Evolutionary conservation across 2,113 vertebrate species (phyloP).

Genomic region (Parotia lawesii): DNA sequence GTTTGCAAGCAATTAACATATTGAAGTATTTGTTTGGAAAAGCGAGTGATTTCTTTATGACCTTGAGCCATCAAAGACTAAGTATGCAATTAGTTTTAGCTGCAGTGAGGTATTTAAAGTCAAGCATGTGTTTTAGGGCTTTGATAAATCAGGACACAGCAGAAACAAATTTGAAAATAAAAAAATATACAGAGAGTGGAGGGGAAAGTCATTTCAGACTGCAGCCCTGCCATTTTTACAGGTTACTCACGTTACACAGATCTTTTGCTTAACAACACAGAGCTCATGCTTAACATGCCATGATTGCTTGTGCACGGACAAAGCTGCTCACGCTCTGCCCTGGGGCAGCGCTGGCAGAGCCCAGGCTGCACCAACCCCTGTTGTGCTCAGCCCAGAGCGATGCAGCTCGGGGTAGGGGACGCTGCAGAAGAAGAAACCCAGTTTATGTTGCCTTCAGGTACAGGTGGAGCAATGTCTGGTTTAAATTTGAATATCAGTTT

Average conservation of each 20-base stretch:
- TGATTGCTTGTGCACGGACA: fast-evolving
- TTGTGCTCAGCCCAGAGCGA: background rate
- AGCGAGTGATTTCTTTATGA: constrained; percentile 42
- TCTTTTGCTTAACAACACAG: background rate
- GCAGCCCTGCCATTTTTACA: background rate
- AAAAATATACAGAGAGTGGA: constrained; percentile 15
- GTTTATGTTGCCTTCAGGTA: background rate
- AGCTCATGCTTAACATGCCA: background rate
- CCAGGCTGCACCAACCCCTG: background rate
- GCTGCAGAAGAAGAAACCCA: background rate
- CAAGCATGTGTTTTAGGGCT: constrained; percentile 41
- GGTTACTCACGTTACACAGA: background rate
- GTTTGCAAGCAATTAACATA: constrained; percentile 44
- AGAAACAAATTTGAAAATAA: constrained; percentile 39
- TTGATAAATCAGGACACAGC: constrained; percentile 35
- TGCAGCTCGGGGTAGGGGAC: fast-evolving
- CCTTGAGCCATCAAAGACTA: constrained; percentile 54
- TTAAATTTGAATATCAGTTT: background rate
- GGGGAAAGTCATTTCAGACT: background rate
- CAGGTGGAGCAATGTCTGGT: background rate
- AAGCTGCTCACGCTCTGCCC: background rate
- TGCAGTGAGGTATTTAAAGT: constrained; percentile 32
- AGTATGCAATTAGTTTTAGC: constrained; percentile 38
- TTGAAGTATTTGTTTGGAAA: constrained; percentile 52
- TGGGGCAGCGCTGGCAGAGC: fast-evolving